Base-by-base conservation (phyloP, 2,113 vertebrate genomes). In the Callorhinus ursinus region DNA sequence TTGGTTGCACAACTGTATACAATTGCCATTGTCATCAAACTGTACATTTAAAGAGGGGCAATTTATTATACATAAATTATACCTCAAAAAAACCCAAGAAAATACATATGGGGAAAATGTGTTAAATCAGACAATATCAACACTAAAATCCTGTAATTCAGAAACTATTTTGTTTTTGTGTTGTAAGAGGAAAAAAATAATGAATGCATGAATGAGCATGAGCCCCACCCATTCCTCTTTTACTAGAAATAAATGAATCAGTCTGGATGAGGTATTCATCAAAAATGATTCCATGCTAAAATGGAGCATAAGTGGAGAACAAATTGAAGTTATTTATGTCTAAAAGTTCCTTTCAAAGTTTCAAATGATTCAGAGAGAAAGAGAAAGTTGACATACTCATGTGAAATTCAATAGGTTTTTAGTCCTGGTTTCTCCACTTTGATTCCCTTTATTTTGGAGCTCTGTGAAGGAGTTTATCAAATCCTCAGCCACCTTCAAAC, bases 281-380 rank as follows among this genome's bases (percentile, higher is more conserved):
- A 77, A 81, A 83, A 86, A 72, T 4, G 51, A 94, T 16, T 26
- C 65, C 63, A 65, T 61, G 28, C 24, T 88, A 88, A 67, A 61
- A 97, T 16, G 2, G 11, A 82, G 15, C 36, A 39, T 24, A 96
- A 87, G 4, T 31, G 57, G 71, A 72, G 14, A 61, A 91, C 69
- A 93, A 93, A 95, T 76, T 86, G 88, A 96, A 93, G 69, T 93
- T 92, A 92, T 76, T 92, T 88, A 55, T 55, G n/a, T 18, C 69
- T 67, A n/a, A 96, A 96, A 77, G 90, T 55, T 86, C 65, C 90
- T 95, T 86, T 39, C 63, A 87, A 67, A 67, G 36, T 11, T 89
- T 65, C 79, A 67, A 63, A n/a, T 83, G 53, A 91, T 92, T 95
- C 72, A 57, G 61, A 92, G 65, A 80, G 42, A 93, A 92, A 95